Conservation (phyloP, 2,113 vertebrate genomes). For the Sander vitreus region DNA sequence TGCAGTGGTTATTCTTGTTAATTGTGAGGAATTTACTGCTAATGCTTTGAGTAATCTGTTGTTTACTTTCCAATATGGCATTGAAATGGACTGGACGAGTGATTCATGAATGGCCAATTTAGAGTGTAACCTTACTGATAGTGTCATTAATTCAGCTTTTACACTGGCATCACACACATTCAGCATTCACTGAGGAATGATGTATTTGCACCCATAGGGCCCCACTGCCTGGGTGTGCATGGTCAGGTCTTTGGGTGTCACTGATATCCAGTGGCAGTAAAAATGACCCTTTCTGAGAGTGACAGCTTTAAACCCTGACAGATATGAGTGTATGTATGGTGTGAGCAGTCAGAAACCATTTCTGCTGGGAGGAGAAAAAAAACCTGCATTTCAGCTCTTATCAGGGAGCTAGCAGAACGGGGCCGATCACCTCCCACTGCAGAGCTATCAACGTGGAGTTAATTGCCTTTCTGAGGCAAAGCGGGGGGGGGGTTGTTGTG, state of each 20-base stretch:
- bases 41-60: conserved; percentile 48
- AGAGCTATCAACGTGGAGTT: conserved; percentile 77
- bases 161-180: conserved; percentile 18
- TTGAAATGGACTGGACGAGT: conserved; percentile 28
- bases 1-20: conserved; percentile 31
- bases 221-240: conserved; percentile 14
- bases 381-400: conserved; percentile 68
- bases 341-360: conserved; percentile 26
- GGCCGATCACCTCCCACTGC: conserved; percentile 72
- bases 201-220: background rate
- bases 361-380: conserved; percentile 9
- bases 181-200: conserved; percentile 30
- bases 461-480: conserved; percentile 74
- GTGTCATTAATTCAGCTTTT: conserved; percentile 50
- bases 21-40: conserved; percentile 55
- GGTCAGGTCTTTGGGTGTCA: conserved; percentile 46
- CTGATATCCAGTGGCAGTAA: conserved; percentile 55
- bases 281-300: conserved; percentile 61
- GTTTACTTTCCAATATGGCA: conserved; percentile 52
- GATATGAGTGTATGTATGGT: conserved; percentile 18
- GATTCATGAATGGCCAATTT: conserved; percentile 26
- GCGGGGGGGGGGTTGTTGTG: background rate
- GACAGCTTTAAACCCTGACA: conserved; percentile 66
- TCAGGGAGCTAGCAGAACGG: conserved; percentile 69
- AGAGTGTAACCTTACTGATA: conserved; percentile 32